Evolutionary conservation across 1,140 invertebrate genomes (phyloP), one percentile per base, ranked within the genome.

Genomic region (Lordiphosa clarofinis): DNA sequence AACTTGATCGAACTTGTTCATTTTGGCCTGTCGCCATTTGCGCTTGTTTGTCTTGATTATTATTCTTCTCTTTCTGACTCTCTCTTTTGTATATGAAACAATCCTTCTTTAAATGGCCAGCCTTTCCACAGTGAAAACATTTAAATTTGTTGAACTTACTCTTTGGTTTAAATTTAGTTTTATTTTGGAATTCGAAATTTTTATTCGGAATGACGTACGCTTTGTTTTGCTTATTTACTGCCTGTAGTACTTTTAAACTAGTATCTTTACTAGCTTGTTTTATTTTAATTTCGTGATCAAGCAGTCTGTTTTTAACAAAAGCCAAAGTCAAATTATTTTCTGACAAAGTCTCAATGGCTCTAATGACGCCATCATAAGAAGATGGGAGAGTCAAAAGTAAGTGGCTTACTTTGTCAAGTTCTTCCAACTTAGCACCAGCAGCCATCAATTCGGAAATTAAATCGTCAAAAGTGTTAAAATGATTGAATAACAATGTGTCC

Each of bases 401-500:
- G 5, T 43, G 39, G 8, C 38, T 6, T 9, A 89, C 65, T 58
- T 79, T 79, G 39, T 88, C 70, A 21, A 46, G 66, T 54, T 90
- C 89, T 35, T 89, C 79, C 15, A 90, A 39, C 69, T 88, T 88
- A 8, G 74, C 76, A 6, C 88, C 89, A 36, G 82, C 79, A 8
- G 84, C 82, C n/a, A 86, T 38, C 40, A 90, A 54, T 38, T 90
- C 87, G 5, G 24, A 6, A 28, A 89, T 84, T 33, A 89, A 28
- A 11, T 87, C 71, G 54, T 90, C 88, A 69, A 90, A 90, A 11
- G 52, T 40, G 24, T 65, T 38, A 55, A 89, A 89, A 75, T 90
- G 86, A 61, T 86, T 68, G 8, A 82, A 36, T 19, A 89, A 50
- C 3, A 58, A 19, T 24, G 55, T 79, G 54, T 89, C 87, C 53